Conservation (phyloP, 92 coral and sea anemone genomes). For the Umimayanthus kanabou region DNA sequence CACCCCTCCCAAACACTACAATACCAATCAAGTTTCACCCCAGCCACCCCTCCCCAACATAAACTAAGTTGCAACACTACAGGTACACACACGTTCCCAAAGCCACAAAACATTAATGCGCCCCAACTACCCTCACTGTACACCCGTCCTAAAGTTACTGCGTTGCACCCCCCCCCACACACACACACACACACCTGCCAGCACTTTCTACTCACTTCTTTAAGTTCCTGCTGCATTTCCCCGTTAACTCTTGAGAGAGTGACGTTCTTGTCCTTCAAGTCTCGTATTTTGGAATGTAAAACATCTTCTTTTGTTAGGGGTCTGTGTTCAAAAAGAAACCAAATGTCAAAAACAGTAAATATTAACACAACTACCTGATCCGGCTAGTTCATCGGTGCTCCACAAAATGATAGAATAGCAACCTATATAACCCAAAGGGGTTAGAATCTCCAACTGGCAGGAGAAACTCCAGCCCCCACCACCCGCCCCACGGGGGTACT, state of each 20-base stretch:
- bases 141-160: background rate
- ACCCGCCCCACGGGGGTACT: too few relatives aligned
- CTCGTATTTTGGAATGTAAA: conserved; percentile 80
- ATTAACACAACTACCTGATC: too few relatives aligned
- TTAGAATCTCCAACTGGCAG: too few relatives aligned
- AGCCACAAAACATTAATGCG: background rate
- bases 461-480: background rate
- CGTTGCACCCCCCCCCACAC: background rate
- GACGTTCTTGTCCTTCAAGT: conserved; percentile 83
- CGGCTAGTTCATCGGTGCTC: too few relatives aligned
- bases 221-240: conserved; percentile 88
- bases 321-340: conserved; percentile 37
- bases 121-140: background rate
- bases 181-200: background rate
- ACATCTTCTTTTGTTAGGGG: conserved; percentile 89
- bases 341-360: background rate
- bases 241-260: conserved; percentile 86
- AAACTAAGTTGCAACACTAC: background rate
- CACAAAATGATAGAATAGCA: too few relatives aligned
- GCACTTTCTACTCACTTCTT: conserved; percentile 65
- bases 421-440: too few relatives aligned
- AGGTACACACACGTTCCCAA: background rate
- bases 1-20: too few relatives aligned
- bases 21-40: background rate
- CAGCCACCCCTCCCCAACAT: too few relatives aligned